phyloP scores from a whole-genome alignment of 2,888 invertebrate species.

The Oligia latruncula region DNA sequence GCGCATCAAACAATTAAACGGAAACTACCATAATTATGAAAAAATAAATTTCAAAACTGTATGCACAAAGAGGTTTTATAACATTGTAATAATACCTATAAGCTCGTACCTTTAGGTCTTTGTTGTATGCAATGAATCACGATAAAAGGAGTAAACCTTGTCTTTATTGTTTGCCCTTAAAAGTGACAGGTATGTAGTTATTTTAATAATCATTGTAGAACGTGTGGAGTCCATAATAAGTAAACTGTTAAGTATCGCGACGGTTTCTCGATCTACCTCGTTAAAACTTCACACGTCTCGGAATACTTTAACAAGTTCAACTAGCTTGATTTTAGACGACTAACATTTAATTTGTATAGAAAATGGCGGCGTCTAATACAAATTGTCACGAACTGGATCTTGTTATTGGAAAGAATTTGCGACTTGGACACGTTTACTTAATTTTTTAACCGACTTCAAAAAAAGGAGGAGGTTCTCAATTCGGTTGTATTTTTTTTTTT shows the following conservation, averaged over 20 bases:
- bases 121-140: slow-evolving; percentile 57
- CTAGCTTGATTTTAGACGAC: slow-evolving; percentile 75
- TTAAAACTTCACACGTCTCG: slow-evolving; percentile 81
- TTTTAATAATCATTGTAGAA: slow-evolving; percentile 49
- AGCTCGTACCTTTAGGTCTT: slow-evolving; percentile 35
- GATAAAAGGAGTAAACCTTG: slow-evolving; percentile 54
- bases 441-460: background rate
- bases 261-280: slow-evolving; percentile 75
- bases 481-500: too few species aligned
- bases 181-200: slow-evolving; percentile 45
- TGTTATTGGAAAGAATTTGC: slow-evolving; percentile 12
- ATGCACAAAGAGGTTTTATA: slow-evolving; percentile 11
- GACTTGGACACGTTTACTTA: background rate
- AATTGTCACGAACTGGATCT: slow-evolving; percentile 39
- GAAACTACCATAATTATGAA: slow-evolving; percentile 17
- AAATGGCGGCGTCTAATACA: slow-evolving; percentile 54
- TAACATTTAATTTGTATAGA: slow-evolving; percentile 72
- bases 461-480: too few species aligned
- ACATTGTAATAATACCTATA: background rate
- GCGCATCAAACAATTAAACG: slow-evolving; percentile 41
- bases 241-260: slow-evolving; percentile 72
- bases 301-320: slow-evolving; percentile 79
- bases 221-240: slow-evolving; percentile 52
- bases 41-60: background rate
- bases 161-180: slow-evolving; percentile 56